A percentile compares a stretch with the other conserved stretches of the same genome.
Conservation (phyloP, 1,140 invertebrate genomes). For the Bilobella aurantiaca region DNA sequence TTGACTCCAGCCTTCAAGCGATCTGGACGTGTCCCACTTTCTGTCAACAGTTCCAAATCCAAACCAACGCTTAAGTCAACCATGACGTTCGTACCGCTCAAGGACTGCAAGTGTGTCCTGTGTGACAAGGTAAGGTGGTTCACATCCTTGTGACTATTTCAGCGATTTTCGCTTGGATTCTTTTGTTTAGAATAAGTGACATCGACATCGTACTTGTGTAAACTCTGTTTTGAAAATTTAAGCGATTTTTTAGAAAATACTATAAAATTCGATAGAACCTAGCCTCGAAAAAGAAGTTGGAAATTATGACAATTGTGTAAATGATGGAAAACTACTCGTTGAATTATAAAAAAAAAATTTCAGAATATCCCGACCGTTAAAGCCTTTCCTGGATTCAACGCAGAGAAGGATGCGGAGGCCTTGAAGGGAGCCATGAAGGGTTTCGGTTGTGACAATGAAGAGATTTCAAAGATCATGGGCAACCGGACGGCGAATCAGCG, state of each 20-base stretch:
- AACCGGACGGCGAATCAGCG: constrained; percentile 79
- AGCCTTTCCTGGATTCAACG: constrained; percentile 72
- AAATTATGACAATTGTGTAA: too few relatives aligned
- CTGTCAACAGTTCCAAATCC: neutral
- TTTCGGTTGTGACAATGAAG: constrained; percentile 80
- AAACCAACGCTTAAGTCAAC: too few relatives aligned
- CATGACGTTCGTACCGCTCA: constrained; percentile 17
- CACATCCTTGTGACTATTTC: neutral
- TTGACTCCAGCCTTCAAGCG: neutral
- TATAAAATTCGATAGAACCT: too few relatives aligned
- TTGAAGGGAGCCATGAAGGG: constrained; percentile 91
- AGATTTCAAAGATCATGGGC: constrained; percentile 80
- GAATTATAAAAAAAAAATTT: too few relatives aligned
- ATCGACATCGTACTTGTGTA: too few relatives aligned
- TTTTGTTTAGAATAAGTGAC: constrained; percentile 10
- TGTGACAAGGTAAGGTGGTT: constrained; percentile 17
- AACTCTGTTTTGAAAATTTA: too few relatives aligned
- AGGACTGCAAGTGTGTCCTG: constrained; percentile 15
- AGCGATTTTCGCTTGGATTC: neutral
- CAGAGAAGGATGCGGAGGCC: constrained; percentile 72
- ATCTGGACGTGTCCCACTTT: neutral
- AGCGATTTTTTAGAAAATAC: too few relatives aligned
- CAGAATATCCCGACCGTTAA: constrained; percentile 77
- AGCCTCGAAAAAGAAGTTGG: too few relatives aligned
- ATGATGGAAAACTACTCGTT: too few relatives aligned